phyloP scores from a whole-genome alignment of 2,888 invertebrate genomes.

The Seladonia tumulorum region DNA sequence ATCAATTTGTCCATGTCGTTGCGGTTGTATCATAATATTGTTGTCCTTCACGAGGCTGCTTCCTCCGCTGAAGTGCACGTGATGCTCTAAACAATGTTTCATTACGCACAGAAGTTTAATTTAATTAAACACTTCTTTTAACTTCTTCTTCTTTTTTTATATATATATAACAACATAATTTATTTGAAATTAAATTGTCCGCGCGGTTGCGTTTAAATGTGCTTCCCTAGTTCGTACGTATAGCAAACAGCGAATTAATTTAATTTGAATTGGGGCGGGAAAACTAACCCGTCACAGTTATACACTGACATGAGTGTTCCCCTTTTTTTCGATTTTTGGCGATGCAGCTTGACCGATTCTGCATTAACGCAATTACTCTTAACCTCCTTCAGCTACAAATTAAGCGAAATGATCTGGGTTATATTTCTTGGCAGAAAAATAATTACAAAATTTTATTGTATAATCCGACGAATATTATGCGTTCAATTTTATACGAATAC shows the following conservation, averaged over 20 bases:
- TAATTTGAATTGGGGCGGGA: not conserved
- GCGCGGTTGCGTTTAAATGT: not conserved
- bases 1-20: slow-evolving; percentile 80
- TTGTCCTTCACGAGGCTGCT: slow-evolving; percentile 79
- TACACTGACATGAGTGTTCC: not conserved
- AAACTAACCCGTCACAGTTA: not conserved
- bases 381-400: not conserved
- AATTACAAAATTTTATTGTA: no score
- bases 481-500: no score
- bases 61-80: slow-evolving; percentile 81
- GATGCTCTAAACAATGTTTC: slow-evolving; percentile 74
- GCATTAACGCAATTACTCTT: slow-evolving; percentile 14
- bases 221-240: not conserved
- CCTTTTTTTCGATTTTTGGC: not conserved
- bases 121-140: no score
- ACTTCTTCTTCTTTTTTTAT: no score
- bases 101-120: not conserved
- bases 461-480: no score
- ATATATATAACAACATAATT: not conserved
- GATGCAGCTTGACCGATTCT: not conserved
- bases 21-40: slow-evolving; percentile 81
- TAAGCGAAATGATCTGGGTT: not conserved
- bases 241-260: not conserved
- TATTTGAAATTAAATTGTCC: not conserved
- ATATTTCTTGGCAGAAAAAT: no score